These are phyloP conservation scores for Elegia similella DNA, from an alignment of 2,888 invertebrate genomes.

Conservation along the genomic window DNA sequence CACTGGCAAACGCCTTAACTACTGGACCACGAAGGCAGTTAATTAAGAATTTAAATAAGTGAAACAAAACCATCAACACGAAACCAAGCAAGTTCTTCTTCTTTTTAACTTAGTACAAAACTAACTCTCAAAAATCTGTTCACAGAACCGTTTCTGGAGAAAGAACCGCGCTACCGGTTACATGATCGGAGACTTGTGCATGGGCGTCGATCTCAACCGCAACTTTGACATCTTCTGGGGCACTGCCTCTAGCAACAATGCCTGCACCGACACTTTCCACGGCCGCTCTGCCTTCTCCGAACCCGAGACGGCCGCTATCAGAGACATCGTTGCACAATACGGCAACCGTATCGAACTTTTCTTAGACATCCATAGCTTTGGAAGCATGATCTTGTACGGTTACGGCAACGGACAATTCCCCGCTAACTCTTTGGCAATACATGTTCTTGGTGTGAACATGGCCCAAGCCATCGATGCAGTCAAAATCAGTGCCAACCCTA, in stretches of 20 bases:
- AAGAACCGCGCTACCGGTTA: conserved; percentile 81
- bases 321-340: conserved; percentile 77
- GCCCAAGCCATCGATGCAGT: conserved; percentile 68
- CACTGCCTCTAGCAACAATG: conserved; percentile 63
- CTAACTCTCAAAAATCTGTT: conserved; percentile 15
- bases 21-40: too few species aligned
- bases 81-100: neutral
- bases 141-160: conserved; percentile 83
- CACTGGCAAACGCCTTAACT: too few species aligned
- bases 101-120: neutral
- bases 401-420: conserved; percentile 66
- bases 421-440: conserved; percentile 65
- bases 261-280: conserved; percentile 83
- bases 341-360: conserved; percentile 81
- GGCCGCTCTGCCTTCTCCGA: conserved; percentile 85
- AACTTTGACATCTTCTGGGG: conserved; percentile 88
- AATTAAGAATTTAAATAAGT: too few species aligned
- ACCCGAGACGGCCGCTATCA: conserved; percentile 82
- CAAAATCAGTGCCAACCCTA: conserved; percentile 59
- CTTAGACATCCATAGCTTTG: conserved; percentile 88
- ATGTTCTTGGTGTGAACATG: conserved; percentile 59
- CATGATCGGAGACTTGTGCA: conserved; percentile 59
- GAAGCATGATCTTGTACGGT: conserved; percentile 79
- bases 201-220: conserved; percentile 88
- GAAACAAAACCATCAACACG: too few species aligned